Evolutionary conservation across 2,797 vertebrate genomes (phyloP), one percentile per base, ranked within the genome.

Genomic region (Intellagama lesueurii): DNA sequence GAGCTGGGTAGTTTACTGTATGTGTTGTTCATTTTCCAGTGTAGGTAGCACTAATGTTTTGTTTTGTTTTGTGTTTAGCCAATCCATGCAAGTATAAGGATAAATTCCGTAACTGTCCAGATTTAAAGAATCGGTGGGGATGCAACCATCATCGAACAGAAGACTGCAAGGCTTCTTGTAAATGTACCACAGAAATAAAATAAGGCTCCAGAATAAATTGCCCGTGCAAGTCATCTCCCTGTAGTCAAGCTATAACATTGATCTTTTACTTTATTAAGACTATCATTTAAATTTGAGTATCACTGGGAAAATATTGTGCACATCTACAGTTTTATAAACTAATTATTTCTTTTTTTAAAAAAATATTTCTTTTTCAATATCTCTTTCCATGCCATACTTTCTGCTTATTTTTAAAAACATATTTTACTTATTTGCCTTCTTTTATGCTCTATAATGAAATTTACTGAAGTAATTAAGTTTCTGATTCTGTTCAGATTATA

Each of bases 121-220:
- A 32, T 0, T 80, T 80, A 80, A 87, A 24, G 17, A 17, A 52
- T 26, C 0, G 66, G 5, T n/a, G 22, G 77, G 77, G 77, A 32
- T 87, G 86, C 7, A 7, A 28, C 6, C 1, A 35, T 9, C 3
- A 19, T 6, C 0, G 35, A 9, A 79, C 5, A 44, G 0, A 5
- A n/a, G 0, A 3, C 0, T 87, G 86, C 12, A 0, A 7, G 1
- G 77, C 77, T 72, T 30, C 66, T 81, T 87, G 86, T 28, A 5
- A 30, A 9, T 87, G 86, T 72, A 28, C n/a, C 47, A 81, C 66
- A 40, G 77, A 87, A 87, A 87, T 87, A 81, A 8, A 30, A 40
- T 80, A 60, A 72, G 49, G 6, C 11, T 35, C 22, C 47, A 8
- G 12, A 77, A 52, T 52, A 19, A 70, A 28, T 60, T 60, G 17